A percentile compares a stretch with the other conserved stretches of the same genome.
Conservation (phyloP, 2,113 vertebrate species). For the Callipepla squamata region DNA sequence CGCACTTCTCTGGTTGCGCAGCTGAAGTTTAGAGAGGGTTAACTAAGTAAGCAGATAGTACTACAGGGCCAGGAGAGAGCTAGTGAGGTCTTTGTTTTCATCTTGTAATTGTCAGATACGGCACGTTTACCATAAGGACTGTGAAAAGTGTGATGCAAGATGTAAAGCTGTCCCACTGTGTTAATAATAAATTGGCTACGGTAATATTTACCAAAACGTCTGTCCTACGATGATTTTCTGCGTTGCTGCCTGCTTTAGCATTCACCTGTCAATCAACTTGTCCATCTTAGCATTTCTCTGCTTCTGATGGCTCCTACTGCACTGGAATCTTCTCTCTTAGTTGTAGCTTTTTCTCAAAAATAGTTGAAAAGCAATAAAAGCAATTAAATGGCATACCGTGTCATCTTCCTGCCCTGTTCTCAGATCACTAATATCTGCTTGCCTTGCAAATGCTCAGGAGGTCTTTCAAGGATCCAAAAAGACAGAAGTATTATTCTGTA, state of each 20-base stretch:
- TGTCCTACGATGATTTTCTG: constrained; percentile 53
- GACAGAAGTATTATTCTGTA: neutral
- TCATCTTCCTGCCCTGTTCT: neutral
- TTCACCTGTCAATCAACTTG: constrained; percentile 54
- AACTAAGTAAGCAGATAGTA: constrained; percentile 7
- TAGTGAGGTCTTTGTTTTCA: constrained; percentile 68
- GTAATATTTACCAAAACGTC: constrained; percentile 60
- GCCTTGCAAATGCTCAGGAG: constrained; percentile 33
- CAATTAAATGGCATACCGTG: constrained; percentile 8
- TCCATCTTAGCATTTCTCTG: neutral
- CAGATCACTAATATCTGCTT: constrained; percentile 40
- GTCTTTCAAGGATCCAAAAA: neutral
- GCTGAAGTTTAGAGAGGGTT: constrained; percentile 36
- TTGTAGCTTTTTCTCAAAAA: constrained; percentile 26
- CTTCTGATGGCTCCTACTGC: constrained; percentile 8
- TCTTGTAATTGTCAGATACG: constrained; percentile 64
- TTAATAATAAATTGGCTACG: constrained; percentile 64
- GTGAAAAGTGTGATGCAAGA: constrained; percentile 63
- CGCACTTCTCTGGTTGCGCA: fast-evolving
- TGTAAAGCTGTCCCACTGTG: constrained; percentile 67
- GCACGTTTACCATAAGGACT: constrained; percentile 70
- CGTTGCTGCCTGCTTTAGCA: constrained; percentile 20
- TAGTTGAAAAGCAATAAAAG: constrained; percentile 41
- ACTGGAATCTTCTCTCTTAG: neutral
- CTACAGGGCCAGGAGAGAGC: constrained; percentile 43